These are phyloP conservation scores for Agelastica alni DNA, from an alignment of 2,888 invertebrate genomes.

Conservation along the genomic window DNA sequence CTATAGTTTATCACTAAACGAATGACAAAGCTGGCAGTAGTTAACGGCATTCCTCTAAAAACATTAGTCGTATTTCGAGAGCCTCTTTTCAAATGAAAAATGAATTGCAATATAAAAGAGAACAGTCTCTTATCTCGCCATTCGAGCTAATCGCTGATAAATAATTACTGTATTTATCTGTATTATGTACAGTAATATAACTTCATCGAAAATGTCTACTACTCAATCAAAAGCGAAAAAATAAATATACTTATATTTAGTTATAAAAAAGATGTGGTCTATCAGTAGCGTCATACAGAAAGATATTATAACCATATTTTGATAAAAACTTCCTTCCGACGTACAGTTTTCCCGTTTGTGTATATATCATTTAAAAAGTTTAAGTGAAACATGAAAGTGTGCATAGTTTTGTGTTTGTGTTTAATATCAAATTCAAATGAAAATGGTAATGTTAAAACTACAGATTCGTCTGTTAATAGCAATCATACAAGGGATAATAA, in stretches of 20 bases:
- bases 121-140: slow-evolving; percentile 9
- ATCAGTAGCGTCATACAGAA: slow-evolving; percentile 17
- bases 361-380: neutral
- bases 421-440: neutral
- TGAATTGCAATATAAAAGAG: slow-evolving; percentile 5
- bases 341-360: neutral
- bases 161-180: neutral
- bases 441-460: too few relatives aligned
- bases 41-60: slow-evolving; percentile 12
- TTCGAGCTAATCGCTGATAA: slow-evolving; percentile 20
- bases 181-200: slow-evolving; percentile 12
- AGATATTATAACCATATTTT: slow-evolving; percentile 23
- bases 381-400: slow-evolving; percentile 19
- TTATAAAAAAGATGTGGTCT: slow-evolving; percentile 20
- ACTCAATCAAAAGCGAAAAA: neutral
- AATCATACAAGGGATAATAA: too few relatives aligned
- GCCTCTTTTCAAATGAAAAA: neutral
- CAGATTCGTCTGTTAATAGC: too few relatives aligned
- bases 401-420: slow-evolving; percentile 3
- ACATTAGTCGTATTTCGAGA: neutral
- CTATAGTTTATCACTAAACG: slow-evolving; percentile 18
- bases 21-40: slow-evolving; percentile 19
- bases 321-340: slow-evolving; percentile 32
- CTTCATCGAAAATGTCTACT: slow-evolving; percentile 6
- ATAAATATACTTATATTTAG: slow-evolving; percentile 1